These are phyloP conservation scores for Micropoecilia bifurca DNA, from an alignment of 2,797 vertebrate genomes.

Conservation along the genomic window DNA sequence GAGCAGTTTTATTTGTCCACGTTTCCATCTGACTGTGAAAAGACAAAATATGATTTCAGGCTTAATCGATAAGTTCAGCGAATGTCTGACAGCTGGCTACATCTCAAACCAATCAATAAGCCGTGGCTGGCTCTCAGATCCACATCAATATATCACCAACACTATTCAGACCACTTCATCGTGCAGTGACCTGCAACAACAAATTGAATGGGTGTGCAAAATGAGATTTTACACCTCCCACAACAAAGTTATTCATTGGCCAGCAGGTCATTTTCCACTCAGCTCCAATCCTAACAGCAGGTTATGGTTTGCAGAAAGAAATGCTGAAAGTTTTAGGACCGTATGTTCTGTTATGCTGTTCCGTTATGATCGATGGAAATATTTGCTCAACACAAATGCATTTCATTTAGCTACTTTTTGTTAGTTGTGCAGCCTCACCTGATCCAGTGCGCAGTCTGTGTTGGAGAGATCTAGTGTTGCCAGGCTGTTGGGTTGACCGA, in stretches of 20 bases:
- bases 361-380: fast-evolving
- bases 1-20: slow-evolving; percentile 6
- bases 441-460: slow-evolving; percentile 94
- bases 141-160: slow-evolving; percentile 64
- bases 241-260: slow-evolving; percentile 35
- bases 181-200: slow-evolving; percentile 21
- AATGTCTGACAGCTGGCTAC: slow-evolving; percentile 70
- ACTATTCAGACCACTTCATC: slow-evolving; percentile 42
- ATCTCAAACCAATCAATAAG: slow-evolving; percentile 72
- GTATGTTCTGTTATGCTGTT: not conserved
- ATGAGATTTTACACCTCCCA: slow-evolving; percentile 43
- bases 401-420: not conserved
- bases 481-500: slow-evolving; percentile 92
- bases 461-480: slow-evolving; percentile 93
- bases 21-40: not conserved
- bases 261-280: slow-evolving; percentile 17
- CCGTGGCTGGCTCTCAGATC: slow-evolving; percentile 49
- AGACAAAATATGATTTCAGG: slow-evolving; percentile 47
- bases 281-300: not conserved
- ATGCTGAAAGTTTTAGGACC: not conserved
- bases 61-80: slow-evolving; percentile 61
- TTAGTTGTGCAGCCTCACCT: slow-evolving; percentile 78
- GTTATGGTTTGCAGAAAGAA: not conserved
- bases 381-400: not conserved
- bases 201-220: slow-evolving; percentile 32